Evolutionary conservation across 2,113 vertebrate species (phyloP).

Genomic region (Lamprotornis superbus): DNA sequence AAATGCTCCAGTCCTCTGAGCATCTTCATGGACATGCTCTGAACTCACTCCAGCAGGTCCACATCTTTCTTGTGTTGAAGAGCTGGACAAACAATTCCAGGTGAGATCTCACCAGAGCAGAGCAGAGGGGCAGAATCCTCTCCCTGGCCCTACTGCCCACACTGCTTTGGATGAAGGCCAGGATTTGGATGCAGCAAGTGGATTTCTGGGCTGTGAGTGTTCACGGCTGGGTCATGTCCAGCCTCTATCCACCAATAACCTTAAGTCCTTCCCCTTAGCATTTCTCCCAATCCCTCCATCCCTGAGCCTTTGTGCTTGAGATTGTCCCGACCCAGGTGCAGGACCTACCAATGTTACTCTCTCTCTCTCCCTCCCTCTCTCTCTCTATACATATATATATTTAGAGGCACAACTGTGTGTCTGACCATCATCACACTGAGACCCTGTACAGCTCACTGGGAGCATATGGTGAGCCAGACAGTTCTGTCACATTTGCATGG

Average conservation of each 20-base stretch:
- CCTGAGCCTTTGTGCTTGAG: neutral
- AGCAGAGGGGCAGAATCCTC: neutral
- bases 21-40: neutral
- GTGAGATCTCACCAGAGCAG: neutral
- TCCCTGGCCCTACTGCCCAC: rapidly evolving
- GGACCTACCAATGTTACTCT: neutral
- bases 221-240: neutral
- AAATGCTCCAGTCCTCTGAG: neutral
- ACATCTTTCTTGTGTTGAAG: rapidly evolving
- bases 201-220: neutral
- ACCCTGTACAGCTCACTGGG: neutral
- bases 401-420: neutral
- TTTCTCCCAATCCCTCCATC: neutral
- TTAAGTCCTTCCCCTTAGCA: neutral
- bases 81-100: neutral
- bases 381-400: no score
- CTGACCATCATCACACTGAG: neutral
- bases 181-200: neutral
- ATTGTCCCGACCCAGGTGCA: rapidly evolving
- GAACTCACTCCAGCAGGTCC: neutral
- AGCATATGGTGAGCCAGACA: neutral
- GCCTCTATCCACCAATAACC: neutral
- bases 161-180: neutral
- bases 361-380: no score
- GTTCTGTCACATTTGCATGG: neutral